Evolutionary conservation across 64 coral and sea anemone genomes (phyloP).

Genomic region (Pachyseris speciosa): DNA sequence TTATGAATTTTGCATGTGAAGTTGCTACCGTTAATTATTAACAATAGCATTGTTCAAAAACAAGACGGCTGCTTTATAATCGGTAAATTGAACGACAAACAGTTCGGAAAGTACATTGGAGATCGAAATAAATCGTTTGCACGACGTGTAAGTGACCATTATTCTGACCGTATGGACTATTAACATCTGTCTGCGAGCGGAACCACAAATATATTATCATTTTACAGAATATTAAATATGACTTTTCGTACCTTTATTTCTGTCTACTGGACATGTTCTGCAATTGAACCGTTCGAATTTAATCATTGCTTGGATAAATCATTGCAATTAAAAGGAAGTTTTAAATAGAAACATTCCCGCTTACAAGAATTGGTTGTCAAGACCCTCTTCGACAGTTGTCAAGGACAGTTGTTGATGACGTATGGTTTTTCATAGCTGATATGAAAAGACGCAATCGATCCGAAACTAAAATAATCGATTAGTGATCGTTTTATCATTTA

Average conservation of each 20-base stretch:
- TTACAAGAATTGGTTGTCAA: background rate
- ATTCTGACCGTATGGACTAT: background rate
- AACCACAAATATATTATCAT: background rate
- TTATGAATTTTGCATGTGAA: conserved; percentile 26
- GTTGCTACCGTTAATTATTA: conserved; percentile 33
- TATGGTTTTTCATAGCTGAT: background rate
- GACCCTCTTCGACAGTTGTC: background rate
- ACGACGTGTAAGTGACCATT: background rate
- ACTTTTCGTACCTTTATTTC: background rate
- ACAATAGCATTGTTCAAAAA: background rate
- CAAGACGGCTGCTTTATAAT: background rate
- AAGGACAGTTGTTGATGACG: conserved; percentile 32
- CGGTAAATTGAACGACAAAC: background rate
- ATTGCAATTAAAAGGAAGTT: background rate
- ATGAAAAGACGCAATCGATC: conserved; percentile 36
- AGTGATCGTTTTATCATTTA: conserved; percentile 18
- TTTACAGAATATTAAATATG: conserved; percentile 6
- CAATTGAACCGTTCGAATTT: background rate
- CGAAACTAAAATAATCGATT: conserved; percentile 36
- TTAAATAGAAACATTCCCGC: background rate
- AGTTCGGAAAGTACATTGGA: background rate
- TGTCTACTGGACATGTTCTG: background rate
- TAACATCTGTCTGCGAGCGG: background rate
- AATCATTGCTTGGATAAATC: no score
- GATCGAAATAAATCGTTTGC: background rate